Conservation (phyloP, 2,888 invertebrate genomes). For the Chrysolina haemoptera region DNA sequence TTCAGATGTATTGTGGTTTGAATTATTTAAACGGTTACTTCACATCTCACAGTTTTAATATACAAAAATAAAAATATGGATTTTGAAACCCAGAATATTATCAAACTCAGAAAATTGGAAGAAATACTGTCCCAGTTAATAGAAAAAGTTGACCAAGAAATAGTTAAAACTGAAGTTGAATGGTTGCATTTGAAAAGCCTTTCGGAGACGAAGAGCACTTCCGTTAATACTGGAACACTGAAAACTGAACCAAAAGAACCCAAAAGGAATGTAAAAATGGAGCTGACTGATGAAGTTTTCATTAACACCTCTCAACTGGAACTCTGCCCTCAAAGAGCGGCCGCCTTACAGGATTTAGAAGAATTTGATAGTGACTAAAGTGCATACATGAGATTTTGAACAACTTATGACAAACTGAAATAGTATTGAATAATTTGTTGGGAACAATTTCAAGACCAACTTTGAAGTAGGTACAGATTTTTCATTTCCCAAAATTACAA, state of each 20-base stretch:
- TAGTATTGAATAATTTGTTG: too few relatives aligned
- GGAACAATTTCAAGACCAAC: too few relatives aligned
- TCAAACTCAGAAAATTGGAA: conserved; percentile 51
- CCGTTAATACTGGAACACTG: background rate
- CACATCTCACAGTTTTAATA: too few relatives aligned
- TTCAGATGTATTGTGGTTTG: too few relatives aligned
- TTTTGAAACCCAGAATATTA: conserved; percentile 41
- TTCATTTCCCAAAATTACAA: too few relatives aligned
- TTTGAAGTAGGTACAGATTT: too few relatives aligned
- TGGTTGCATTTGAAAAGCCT: conserved; percentile 58
- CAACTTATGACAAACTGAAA: too few relatives aligned
- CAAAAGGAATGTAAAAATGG: conserved; percentile 8
- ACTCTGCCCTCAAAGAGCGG: background rate
- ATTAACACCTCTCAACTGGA: conserved; percentile 33
- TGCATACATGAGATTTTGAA: too few relatives aligned
- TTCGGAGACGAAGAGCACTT: conserved; percentile 29
- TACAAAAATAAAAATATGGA: conserved; percentile 42
- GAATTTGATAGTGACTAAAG: conserved; percentile 54
- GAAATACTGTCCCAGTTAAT: conserved; percentile 47
- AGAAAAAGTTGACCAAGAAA: conserved; percentile 57
- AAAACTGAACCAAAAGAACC: background rate
- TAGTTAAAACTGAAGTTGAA: conserved; percentile 57
- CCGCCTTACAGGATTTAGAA: conserved; percentile 35
- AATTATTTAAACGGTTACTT: too few relatives aligned
- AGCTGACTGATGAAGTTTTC: conserved; percentile 17